phyloP scores from a whole-genome alignment of 1,140 invertebrate genomes.

The Aphis gossypii region DNA sequence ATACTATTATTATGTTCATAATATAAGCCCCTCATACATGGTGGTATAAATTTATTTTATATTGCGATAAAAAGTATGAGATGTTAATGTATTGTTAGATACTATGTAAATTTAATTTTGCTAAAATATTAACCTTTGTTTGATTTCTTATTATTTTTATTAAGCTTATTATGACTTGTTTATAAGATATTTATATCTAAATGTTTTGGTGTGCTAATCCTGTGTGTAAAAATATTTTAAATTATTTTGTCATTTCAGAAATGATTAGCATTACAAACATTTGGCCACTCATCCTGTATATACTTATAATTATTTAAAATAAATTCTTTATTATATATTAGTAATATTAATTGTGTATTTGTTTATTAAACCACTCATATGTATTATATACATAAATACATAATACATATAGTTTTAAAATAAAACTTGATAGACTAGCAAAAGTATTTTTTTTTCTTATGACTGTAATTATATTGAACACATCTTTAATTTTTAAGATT shows the following conservation, averaged over 20 bases:
- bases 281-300: constrained; percentile 37
- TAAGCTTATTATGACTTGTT: constrained; percentile 48
- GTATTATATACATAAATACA: background rate
- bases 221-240: constrained; percentile 49
- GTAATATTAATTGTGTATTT: constrained; percentile 6
- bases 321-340: constrained; percentile 37
- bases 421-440: background rate
- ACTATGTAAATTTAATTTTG: constrained; percentile 41
- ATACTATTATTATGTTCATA: background rate
- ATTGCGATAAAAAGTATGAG: constrained; percentile 4
- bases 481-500: background rate
- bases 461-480: background rate
- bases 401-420: background rate
- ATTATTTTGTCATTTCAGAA: constrained; percentile 29
- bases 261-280: background rate
- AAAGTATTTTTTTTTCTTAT: background rate
- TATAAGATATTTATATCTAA: constrained; percentile 35
- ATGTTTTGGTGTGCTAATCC: constrained; percentile 35
- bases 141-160: constrained; percentile 36
- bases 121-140: constrained; percentile 42
- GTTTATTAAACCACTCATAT: constrained; percentile 6
- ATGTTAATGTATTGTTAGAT: constrained; percentile 31
- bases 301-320: constrained; percentile 33
- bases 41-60: background rate
- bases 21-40: constrained; percentile 20